Conservation (phyloP, 2,888 invertebrate genomes). For the Platynereis dumerilii region DNA sequence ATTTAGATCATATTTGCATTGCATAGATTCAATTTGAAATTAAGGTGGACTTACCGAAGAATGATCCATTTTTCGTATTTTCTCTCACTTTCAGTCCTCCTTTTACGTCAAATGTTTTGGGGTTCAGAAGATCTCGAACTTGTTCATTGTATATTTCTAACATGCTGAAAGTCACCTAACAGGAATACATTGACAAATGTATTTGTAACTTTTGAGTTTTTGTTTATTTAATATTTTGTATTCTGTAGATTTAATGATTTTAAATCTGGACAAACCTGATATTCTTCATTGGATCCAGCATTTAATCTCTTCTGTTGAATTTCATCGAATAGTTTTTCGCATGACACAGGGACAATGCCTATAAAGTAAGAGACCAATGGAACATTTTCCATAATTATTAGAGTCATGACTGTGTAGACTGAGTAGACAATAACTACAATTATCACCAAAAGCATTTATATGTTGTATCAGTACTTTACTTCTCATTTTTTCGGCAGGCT, state of each 20-base stretch:
- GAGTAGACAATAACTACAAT: no score
- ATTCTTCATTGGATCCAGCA: conserved; percentile 49
- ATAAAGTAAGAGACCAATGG: no score
- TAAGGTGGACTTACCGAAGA: conserved; percentile 50
- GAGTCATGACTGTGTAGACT: no score
- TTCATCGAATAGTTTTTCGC: conserved; percentile 12
- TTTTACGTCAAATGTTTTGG: conserved; percentile 47
- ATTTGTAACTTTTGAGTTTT: not conserved
- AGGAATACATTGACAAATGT: not conserved
- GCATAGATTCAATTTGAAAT: no score
- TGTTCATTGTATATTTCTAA: conserved; percentile 63
- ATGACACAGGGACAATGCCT: conserved; percentile 26
- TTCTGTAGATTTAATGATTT: conserved; percentile 3
- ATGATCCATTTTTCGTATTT: conserved; percentile 51
- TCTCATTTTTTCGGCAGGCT: not conserved
- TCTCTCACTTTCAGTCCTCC: conserved; percentile 58
- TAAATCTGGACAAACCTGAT: conserved; percentile 38
- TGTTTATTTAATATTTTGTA: conserved; percentile 6
- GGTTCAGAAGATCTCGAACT: conserved; percentile 57
- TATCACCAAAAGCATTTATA: no score
- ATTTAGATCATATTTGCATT: no score
- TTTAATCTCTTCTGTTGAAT: conserved; percentile 47
- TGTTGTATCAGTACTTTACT: not conserved
- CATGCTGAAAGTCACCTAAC: conserved; percentile 58
- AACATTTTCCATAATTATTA: no score